phyloP scores from a whole-genome alignment of 1,140 invertebrate genomes.

The Eriocheir sinensis region DNA sequence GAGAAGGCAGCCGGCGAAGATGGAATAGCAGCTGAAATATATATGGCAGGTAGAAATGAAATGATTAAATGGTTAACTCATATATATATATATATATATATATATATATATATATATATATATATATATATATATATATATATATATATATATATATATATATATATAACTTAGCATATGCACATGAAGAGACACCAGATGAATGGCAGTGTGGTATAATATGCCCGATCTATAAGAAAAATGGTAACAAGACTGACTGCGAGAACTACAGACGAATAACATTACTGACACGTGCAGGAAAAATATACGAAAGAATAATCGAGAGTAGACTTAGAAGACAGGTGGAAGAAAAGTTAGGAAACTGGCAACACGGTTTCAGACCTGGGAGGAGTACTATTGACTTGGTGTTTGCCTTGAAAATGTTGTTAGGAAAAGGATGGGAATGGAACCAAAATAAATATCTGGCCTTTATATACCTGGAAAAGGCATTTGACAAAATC shows the following conservation, averaged over 20 bases:
- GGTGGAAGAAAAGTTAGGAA: conserved; percentile 29
- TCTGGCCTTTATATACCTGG: background rate
- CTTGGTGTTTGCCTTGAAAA: conserved; percentile 28
- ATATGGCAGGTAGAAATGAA: too few species aligned
- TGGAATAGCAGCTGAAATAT: too few species aligned
- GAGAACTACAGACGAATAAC: conserved; percentile 32
- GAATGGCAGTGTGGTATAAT: too few species aligned
- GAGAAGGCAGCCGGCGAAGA: too few species aligned
- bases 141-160: too few species aligned
- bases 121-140: too few species aligned
- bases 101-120: too few species aligned
- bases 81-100: too few species aligned
- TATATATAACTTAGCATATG: too few species aligned
- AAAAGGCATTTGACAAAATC: conserved; percentile 37
- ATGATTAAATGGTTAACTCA: too few species aligned
- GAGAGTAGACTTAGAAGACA: conserved; percentile 8
- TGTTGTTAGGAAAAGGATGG: background rate
- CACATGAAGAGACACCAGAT: too few species aligned
- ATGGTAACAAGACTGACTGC: background rate
- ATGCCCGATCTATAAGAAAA: background rate
- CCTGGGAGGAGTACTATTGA: background rate
- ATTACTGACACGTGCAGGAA: conserved; percentile 8
- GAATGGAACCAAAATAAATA: conserved; percentile 32
- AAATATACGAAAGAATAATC: conserved; percentile 32
- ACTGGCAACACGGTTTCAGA: conserved; percentile 49